Percentiles rank a stretch among this genome's conserved stretches.
These are phyloP conservation scores for Pseudococcus jackbeardsleyi DNA, from an alignment of 2,888 invertebrate genomes.

Conservation along the genomic window DNA sequence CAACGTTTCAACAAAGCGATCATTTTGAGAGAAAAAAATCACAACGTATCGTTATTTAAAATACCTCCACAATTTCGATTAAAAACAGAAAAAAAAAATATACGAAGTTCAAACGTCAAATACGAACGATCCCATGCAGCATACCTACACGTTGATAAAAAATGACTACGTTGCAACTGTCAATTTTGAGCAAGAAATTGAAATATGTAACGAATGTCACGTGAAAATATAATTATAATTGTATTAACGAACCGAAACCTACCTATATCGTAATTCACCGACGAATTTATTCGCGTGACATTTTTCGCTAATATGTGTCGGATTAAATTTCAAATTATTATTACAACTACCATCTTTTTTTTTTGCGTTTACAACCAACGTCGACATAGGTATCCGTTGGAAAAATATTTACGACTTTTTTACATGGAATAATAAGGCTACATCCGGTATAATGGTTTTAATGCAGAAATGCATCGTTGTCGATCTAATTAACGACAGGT, in stretches of 20 bases:
- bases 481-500: background rate
- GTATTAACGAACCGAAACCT: background rate
- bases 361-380: background rate
- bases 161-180: background rate
- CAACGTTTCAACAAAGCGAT: background rate
- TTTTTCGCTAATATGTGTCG: conserved; percentile 17
- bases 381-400: background rate
- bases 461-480: background rate
- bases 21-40: background rate
- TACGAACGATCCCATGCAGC: background rate
- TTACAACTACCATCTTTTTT: background rate
- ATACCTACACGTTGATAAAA: background rate
- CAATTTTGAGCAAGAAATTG: background rate
- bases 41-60: background rate
- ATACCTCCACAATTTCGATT: background rate
- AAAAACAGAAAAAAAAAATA: background rate
- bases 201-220: background rate
- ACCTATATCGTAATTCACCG: background rate
- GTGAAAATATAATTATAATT: conserved; percentile 37
- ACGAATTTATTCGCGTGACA: conserved; percentile 32
- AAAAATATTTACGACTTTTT: conserved; percentile 10
- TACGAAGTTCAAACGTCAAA: background rate
- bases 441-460: background rate
- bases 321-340: conserved; percentile 20
- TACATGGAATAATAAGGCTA: background rate